Base-by-base conservation (phyloP, 2,113 vertebrate genomes). In the Copsychus sechellarum region DNA sequence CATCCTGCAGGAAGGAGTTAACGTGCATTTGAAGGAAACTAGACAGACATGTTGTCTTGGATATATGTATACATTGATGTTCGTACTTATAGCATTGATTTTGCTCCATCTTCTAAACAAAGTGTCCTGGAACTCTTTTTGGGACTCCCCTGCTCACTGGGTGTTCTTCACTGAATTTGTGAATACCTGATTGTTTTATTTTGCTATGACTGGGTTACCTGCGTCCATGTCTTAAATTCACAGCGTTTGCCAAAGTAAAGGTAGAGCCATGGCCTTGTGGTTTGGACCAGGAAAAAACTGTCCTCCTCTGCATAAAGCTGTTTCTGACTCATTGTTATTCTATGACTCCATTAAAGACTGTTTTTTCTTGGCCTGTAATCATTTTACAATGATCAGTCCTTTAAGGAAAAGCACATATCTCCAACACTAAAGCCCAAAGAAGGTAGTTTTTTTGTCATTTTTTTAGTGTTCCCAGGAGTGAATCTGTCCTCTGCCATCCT, bases 401-500 rank as follows among this genome's bases (percentile, higher is more conserved):
- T 92, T 81, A 84, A 78, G 71, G 71, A 64, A 62, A 83, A 81
- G 33, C 40, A 3, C 15, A 0, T 56, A 29, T 64, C 40, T 86
- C 76, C 64, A 79, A 33, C 76, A 84, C 33, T 2, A 11, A 89
- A 91, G n/a, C 65, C 48, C 67, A 50, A 22, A 81, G 48, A 67
- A 81, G 72, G 74, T 64, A 58, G 56, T 92, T 93, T 94, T 86
- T 40, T 66, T 95, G 67, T 86, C 80, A 74, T 34, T 21, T 86
- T 84, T 93, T 67, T 81, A 90, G 70, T 50, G 61, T 54, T 45
- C 88, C 80, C 90, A 45, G 71, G 86, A 78, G 86, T 90, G 91
- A 88, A 83, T 90, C 82, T 71, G 47, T 86, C 81, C 81, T 85
- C 78, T 91, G 38, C 78, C 78, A 85, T 87, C 81, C 87, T 81